Evolutionary conservation across 2,888 invertebrate genomes (phyloP).

Genomic region (Zygothrica quintamaculata): DNA sequence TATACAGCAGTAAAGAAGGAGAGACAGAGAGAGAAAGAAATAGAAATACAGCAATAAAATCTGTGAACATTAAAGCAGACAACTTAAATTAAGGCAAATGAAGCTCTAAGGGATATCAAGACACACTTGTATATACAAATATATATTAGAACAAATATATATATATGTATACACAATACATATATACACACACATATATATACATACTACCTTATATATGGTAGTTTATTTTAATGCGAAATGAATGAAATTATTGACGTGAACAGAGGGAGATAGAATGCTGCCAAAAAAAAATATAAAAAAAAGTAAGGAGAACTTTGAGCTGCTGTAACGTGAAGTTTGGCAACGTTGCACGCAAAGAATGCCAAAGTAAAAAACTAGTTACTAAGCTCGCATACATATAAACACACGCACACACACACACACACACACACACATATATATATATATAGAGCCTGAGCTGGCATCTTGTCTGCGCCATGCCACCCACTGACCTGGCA

Average conservation of each 20-base stretch:
- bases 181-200: constrained; percentile 2
- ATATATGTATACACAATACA: too few species aligned
- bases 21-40: too few species aligned
- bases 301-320: constrained; percentile 24
- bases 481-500: constrained; percentile 79
- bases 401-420: constrained; percentile 47
- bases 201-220: constrained; percentile 13
- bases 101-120: constrained; percentile 6
- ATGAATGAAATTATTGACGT: constrained; percentile 74
- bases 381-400: constrained; percentile 60
- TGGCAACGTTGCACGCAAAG: constrained; percentile 64
- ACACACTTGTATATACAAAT: too few species aligned
- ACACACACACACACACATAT: constrained; percentile 9
- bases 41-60: constrained; percentile 32
- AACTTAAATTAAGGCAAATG: constrained; percentile 54
- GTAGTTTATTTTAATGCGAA: constrained; percentile 59
- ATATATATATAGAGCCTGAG: constrained; percentile 19
- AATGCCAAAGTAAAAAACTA: constrained; percentile 75
- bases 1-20: constrained; percentile 7
- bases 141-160: too few species aligned
- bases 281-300: not conserved
- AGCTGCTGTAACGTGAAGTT: constrained; percentile 47
- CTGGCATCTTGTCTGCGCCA: constrained; percentile 57
- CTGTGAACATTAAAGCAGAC: constrained; percentile 38
- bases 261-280: constrained; percentile 12